Evolutionary conservation across 2,797 vertebrate species (phyloP), one percentile per base, ranked within the genome.

Genomic region (Aphelocoma californica): DNA sequence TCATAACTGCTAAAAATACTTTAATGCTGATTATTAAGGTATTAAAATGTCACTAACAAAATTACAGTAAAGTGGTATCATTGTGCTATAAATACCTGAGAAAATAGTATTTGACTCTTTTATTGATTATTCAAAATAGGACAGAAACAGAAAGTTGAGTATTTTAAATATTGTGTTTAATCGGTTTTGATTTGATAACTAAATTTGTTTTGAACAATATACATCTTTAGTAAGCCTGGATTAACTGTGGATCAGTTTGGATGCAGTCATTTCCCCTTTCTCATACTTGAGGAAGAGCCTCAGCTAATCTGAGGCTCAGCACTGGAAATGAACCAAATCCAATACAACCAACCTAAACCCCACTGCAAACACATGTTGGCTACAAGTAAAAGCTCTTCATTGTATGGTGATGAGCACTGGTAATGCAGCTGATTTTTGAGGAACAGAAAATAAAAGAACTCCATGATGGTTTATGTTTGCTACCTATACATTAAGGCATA

Each of bases 281-380:
- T 87, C 64, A 79, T 80, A 45, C 71, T 67, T 60, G 42, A 78
- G 48, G 64, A 83, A 71, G 50, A 77, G 31, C 7, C 48, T 93
- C 2, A 6, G 56, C n/a, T 87, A 40, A 87, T 91, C 74, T 84
- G 51, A 86, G 51, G 29, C 77, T 95, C 86, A 90, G 38, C 19
- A 17, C 45, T 92, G 70, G 93, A 95, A 82, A 93, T 57, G 61
- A 84, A 82, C 17, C 47, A 94, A 90, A 75, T 28, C 81, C 31
- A 84, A 81, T 34, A 14, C 53, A 82, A 64, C 81, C 38, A 80
- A 60, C 60, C 20, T 77, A 91, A 93, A 94, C 34, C 17, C 48
- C 56, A n/a, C 26, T 73, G 45, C 58, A 90, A 92, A 93, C 66
- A 81, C 12, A 29, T 14, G 8, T 29, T 89, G 78, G 45, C 64